Percentiles rank a stretch among this genome's conserved stretches.
phyloP scores from a whole-genome alignment of 2,888 invertebrate species.

The Mesopsocus fuscifrons region DNA sequence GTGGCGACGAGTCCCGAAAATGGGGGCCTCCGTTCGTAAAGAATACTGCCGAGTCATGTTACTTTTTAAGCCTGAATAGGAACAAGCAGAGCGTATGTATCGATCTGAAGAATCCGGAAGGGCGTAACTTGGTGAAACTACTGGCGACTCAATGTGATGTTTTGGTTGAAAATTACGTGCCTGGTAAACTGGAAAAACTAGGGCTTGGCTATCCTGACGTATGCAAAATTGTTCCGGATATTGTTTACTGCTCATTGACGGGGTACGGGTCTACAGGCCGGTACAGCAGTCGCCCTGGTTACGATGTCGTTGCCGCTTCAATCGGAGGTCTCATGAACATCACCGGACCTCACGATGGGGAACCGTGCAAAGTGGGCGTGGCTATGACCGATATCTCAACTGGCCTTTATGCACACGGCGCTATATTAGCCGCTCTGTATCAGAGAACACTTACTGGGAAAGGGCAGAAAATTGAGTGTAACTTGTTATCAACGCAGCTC shows the following conservation, averaged over 20 bases:
- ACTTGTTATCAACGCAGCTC: slow-evolving; percentile 84
- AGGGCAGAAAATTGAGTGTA: slow-evolving; percentile 87
- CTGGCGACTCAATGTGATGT: slow-evolving; percentile 66
- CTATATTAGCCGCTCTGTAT: slow-evolving; percentile 77
- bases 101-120: slow-evolving; percentile 52
- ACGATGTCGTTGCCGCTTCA: slow-evolving; percentile 89
- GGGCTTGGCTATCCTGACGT: slow-evolving; percentile 65
- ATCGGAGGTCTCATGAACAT: slow-evolving; percentile 77
- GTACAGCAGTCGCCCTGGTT: slow-evolving; percentile 73
- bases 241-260: slow-evolving; percentile 86
- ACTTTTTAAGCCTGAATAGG: slow-evolving; percentile 76
- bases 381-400: slow-evolving; percentile 87
- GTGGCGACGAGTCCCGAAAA: slow-evolving; percentile 71
- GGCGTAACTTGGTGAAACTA: slow-evolving; percentile 43
- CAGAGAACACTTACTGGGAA: slow-evolving; percentile 53
- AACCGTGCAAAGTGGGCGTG: slow-evolving; percentile 80
- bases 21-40: slow-evolving; percentile 85
- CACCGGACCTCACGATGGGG: slow-evolving; percentile 68
- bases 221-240: slow-evolving; percentile 43
- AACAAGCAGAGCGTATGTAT: slow-evolving; percentile 88
- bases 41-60: slow-evolving; percentile 44
- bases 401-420: slow-evolving; percentile 85
- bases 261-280: slow-evolving; percentile 83
- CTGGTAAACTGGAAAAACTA: slow-evolving; percentile 62
- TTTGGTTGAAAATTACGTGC: slow-evolving; percentile 83